A percentile compares a stretch with the other conserved stretches of the same genome.
phyloP scores from a whole-genome alignment of 2,888 invertebrate genomes.

The Rotaria socialis region DNA sequence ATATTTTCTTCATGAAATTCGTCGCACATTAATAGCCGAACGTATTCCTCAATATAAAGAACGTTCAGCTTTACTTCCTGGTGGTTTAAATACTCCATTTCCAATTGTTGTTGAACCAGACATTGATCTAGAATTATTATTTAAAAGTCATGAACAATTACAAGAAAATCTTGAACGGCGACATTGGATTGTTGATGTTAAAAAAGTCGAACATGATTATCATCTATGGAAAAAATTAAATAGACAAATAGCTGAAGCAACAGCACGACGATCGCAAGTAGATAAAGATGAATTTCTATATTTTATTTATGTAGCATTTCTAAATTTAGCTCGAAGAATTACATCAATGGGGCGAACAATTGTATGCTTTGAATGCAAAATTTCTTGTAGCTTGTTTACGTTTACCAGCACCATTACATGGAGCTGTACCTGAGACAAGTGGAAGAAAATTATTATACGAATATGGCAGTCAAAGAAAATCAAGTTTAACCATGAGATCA shows the following conservation, averaged over 20 bases:
- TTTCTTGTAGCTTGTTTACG: slow-evolving; percentile 22
- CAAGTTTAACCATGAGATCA: slow-evolving; percentile 5
- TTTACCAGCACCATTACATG: slow-evolving; percentile 1
- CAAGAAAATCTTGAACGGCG: background rate
- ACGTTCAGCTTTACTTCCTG: background rate
- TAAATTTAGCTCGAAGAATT: background rate
- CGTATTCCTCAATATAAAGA: slow-evolving; percentile 11
- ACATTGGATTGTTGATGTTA: slow-evolving; percentile 26
- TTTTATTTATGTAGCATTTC: background rate
- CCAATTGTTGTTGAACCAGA: background rate
- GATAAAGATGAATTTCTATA: background rate
- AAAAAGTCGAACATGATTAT: slow-evolving; percentile 29
- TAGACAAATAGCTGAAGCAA: background rate
- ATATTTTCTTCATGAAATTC: background rate
- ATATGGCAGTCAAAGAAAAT: background rate
- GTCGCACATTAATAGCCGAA: slow-evolving; percentile 1
- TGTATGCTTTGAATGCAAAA: background rate
- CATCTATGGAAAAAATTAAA: slow-evolving; percentile 19
- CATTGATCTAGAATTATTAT: slow-evolving; percentile 11
- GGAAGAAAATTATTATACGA: background rate
- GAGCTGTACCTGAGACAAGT: background rate
- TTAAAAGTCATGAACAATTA: slow-evolving; percentile 4
- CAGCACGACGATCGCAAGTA: background rate
- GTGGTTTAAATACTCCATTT: slow-evolving; percentile 8
- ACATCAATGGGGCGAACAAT: slow-evolving; percentile 5